Percentiles rank a stretch among this genome's conserved stretches.
Conservation (phyloP, 2,888 invertebrate genomes). For the Prosapia bicincta region DNA sequence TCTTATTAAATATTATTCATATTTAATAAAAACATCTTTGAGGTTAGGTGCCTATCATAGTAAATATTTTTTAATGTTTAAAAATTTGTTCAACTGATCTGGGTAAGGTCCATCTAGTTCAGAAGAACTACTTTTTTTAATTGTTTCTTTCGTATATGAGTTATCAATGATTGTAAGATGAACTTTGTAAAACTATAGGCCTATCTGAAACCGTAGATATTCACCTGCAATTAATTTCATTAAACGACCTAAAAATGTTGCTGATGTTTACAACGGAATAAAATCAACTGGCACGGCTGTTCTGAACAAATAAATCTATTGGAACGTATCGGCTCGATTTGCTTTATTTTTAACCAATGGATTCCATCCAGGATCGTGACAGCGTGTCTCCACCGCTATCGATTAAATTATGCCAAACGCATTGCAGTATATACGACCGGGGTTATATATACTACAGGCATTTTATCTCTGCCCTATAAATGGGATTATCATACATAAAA, state of each 20-base stretch:
- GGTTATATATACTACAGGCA: not conserved
- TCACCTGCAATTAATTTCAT: not conserved
- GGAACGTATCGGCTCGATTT: not conserved
- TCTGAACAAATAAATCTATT: not conserved
- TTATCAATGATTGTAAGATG: too few species aligned
- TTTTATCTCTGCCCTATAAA: not conserved
- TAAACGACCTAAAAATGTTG: not conserved
- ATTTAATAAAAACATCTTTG: too few species aligned
- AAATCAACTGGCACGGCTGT: not conserved
- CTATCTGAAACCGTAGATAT: too few species aligned
- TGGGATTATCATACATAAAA: too few species aligned
- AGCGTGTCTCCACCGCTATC: not conserved
- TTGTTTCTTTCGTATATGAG: too few species aligned
- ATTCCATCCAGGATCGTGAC: not conserved
- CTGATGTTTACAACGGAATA: not conserved
- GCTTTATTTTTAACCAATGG: not conserved
- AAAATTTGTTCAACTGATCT: too few species aligned
- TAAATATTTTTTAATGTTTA: too few species aligned
- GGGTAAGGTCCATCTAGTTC: too few species aligned
- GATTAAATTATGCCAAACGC: conserved; percentile 2
- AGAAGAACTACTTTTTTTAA: too few species aligned
- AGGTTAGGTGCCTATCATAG: too few species aligned
- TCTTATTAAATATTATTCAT: too few species aligned
- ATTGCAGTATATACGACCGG: not conserved
- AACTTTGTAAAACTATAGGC: too few species aligned